Evolutionary conservation across 2,888 invertebrate genomes (phyloP), one percentile per base, ranked within the genome.

Genomic region (Caenorhabditis sp.): DNA sequence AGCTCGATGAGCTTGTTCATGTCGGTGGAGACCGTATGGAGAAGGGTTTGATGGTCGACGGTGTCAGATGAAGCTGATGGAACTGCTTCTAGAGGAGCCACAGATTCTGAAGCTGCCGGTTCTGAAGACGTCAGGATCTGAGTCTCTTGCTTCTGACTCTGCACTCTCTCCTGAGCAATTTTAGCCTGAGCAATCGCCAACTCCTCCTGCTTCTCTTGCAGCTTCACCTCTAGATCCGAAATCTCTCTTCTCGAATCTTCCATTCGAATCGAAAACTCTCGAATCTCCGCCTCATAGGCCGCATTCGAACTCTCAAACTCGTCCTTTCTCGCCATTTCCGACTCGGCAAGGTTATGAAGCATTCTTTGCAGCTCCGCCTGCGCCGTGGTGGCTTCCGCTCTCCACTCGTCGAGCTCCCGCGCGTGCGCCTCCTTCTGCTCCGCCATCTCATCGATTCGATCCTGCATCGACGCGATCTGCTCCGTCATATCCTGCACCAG

Each of bases 1-100:
- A 90, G 80, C 41, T 87, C 85, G 10, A 80, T 70, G 6, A 87
- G 75, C 28, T 74, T 74, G 16, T 47, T 69, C 63, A 87, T 76
- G 63, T 87, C 86, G 38, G 61, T 31, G 3, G 73, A 56, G 14
- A 59, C 41, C 8, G 54, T 35, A 24, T 54, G 35, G 16, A 66
- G 28, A 2, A 68, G 19, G 12, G 16, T 4, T 54, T 54, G 3
- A 5, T 41, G 61, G 24, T 31, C 38, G 2, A n/a, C 5, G 2
- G 44, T 5, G 2, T 22, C 24, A 8, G 7, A n/a, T 24, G 61
- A 22, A 19, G 41, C 38, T 54, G 10, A 24, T 54, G 54, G 54
- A 54, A 26, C 26, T 38, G 35, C 51, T n/a, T 28, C 24, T 2
- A 35, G 7, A 14, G n/a, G n/a, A n/a, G n/a, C n/a, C n/a, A n/a